Percentiles rank a stretch among this genome's conserved stretches.
These are phyloP conservation scores for Nestor notabilis DNA, from an alignment of 2,113 vertebrate genomes.

Conservation along the genomic window DNA sequence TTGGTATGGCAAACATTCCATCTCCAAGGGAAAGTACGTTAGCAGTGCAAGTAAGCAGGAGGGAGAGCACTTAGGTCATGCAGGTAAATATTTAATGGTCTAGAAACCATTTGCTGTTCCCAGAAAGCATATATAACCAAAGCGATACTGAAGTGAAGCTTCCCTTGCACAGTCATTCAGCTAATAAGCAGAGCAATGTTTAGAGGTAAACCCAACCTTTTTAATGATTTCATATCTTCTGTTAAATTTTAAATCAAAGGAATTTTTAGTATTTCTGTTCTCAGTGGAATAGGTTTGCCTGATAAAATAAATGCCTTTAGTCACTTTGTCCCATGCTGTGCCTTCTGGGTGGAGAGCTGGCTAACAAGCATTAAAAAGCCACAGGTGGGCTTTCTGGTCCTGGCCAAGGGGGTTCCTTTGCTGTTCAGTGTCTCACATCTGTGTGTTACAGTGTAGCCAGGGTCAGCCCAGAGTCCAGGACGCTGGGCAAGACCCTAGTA, in stretches of 20 bases:
- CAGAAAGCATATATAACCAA: conserved; percentile 19
- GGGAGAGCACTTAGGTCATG: neutral
- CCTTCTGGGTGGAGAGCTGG: neutral
- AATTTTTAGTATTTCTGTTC: neutral
- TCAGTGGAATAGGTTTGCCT: neutral
- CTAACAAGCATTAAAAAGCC: neutral
- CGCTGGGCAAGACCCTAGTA: neutral
- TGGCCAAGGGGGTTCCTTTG: neutral
- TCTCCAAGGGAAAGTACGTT: conserved; percentile 57
- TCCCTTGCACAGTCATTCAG: neutral
- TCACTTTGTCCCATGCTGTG: neutral
- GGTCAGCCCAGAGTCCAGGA: neutral
- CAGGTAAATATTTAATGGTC: conserved; percentile 36
- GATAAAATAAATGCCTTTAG: neutral
- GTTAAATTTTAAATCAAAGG: neutral
- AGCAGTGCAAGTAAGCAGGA: conserved; percentile 30
- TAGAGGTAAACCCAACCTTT: neutral
- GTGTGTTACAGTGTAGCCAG: neutral
- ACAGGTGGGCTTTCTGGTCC: neutral
- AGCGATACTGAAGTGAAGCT: neutral
- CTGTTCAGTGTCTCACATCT: neutral
- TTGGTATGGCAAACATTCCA: conserved; percentile 57
- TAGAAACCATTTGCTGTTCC: conserved; percentile 20
- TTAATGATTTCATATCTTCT: neutral
- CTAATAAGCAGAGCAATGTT: neutral